A percentile compares a stretch with the other conserved stretches of the same genome.
Evolutionary conservation across 2,888 invertebrate species (phyloP).

Genomic region (Parnassius mnemosyne): DNA sequence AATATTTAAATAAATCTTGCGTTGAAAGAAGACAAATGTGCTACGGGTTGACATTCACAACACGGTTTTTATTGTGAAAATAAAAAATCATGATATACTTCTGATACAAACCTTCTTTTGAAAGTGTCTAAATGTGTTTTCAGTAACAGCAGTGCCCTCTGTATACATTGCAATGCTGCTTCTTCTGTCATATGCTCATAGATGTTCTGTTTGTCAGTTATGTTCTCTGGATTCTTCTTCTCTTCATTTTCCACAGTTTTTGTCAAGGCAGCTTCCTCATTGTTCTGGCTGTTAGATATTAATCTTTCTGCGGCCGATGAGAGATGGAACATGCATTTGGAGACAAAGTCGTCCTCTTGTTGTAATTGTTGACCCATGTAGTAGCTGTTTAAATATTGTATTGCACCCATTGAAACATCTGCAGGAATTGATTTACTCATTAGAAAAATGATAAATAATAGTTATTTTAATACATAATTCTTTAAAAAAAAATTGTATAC

Average conservation of each 20-base stretch:
- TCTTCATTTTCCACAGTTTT: slow-evolving; percentile 41
- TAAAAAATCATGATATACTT: no score
- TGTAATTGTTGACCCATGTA: slow-evolving; percentile 96
- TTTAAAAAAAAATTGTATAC: no score
- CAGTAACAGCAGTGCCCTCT: slow-evolving; percentile 91
- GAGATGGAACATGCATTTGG: slow-evolving; percentile 95
- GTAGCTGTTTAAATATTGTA: slow-evolving; percentile 95
- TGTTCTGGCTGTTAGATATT: slow-evolving; percentile 59
- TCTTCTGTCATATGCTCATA: slow-evolving; percentile 84
- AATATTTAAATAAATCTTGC: no score
- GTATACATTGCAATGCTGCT: slow-evolving; percentile 92
- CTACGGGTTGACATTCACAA: no score
- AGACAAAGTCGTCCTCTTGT: slow-evolving; percentile 95
- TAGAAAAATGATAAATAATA: no score
- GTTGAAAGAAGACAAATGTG: no score
- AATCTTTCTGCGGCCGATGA: slow-evolving; percentile 90
- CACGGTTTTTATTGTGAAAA: no score
- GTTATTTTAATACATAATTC: no score
- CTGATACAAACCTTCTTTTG: slow-evolving; percentile 81
- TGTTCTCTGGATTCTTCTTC: slow-evolving; percentile 53
- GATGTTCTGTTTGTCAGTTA: slow-evolving; percentile 66
- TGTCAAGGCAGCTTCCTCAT: slow-evolving; percentile 41
- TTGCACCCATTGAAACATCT: slow-evolving; percentile 96
- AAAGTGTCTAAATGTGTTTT: slow-evolving; percentile 97
- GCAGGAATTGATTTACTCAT: slow-evolving; percentile 21